Evolutionary conservation across 2,797 vertebrate genomes (phyloP).

Genomic region (Protosalanx chinensis): DNA sequence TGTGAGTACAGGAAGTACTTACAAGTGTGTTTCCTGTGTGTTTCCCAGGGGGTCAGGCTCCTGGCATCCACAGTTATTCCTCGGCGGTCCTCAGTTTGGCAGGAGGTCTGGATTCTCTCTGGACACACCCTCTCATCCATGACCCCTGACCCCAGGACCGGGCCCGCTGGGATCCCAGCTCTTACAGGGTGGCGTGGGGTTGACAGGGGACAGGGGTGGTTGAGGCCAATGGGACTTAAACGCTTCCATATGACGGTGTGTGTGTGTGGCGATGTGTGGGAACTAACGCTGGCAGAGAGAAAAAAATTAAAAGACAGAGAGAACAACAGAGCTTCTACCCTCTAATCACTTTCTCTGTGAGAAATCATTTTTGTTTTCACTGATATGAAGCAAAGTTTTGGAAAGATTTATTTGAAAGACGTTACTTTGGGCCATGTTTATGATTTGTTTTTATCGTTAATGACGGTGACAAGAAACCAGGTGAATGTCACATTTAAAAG

Average conservation of each 20-base stretch:
- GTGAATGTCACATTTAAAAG: no score
- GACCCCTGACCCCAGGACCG: constrained; percentile 59
- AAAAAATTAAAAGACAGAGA: not conserved
- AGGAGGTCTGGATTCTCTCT: constrained; percentile 48
- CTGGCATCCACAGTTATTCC: not conserved
- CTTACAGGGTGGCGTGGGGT: constrained; percentile 45
- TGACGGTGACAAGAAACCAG: no score
- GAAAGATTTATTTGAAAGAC: no score
- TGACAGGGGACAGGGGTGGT: constrained; percentile 39
- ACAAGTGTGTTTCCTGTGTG: not conserved
- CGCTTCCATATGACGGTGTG: constrained; percentile 55
- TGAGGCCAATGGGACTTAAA: constrained; percentile 45
- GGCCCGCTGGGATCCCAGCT: constrained; percentile 50
- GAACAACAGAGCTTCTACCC: not conserved
- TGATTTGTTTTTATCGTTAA: no score
- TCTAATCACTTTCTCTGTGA: not conserved
- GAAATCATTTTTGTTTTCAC: not conserved
- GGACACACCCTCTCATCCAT: constrained; percentile 35
- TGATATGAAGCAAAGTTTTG: no score
- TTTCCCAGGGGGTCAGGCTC: not conserved
- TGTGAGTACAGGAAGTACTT: not conserved
- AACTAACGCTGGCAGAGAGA: constrained; percentile 28
- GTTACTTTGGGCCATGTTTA: no score
- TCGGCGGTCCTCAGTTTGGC: constrained; percentile 21
- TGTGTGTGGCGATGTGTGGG: constrained; percentile 15